Evolutionary conservation across 2,113 vertebrate genomes (phyloP), one percentile per base, ranked within the genome.

Genomic region (Sinocyclocheilus anophthalmus): DNA sequence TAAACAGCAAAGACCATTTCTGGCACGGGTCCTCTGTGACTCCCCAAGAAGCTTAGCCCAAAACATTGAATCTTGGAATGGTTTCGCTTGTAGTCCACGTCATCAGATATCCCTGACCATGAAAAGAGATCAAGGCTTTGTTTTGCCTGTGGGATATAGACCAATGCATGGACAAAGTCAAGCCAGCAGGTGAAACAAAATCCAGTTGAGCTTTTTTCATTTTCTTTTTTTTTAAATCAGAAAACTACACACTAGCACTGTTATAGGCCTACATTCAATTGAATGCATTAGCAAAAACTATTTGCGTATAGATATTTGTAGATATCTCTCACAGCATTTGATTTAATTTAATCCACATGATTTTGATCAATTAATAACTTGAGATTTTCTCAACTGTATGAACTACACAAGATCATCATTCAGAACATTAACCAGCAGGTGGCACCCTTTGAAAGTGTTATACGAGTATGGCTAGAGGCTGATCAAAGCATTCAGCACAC

Each of bases 391-490:
- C 10, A 81, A 30, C 16, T 13, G 12, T 14, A 39, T 61, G 20
- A 26, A 50, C 9, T 48, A n/a, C 12, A 33, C 8, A 12, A 1
- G 5, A 37, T 3, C 45, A 72, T 57, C 3, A 14, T 20, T 73
- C 50, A 80, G 12, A 20, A 78, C 73, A n/a, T 42, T 39, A 45
- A 42, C 90, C 90, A 91, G 84, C 81, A 91, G 88, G 87, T 88
- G 90, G 87, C 85, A 76, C 18, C 77, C 45, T 84, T 76, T 50
- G 55, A 63, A 72, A 61, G 85, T 33, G 53, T 45, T 72, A 37
- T 11, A 73, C 18, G 8, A 39, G n/a, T 63, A 24, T 83, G 72
- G 37, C 55, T 59, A n/a, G 45, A 67, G 39, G n/a, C 14, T 76
- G n/a, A 37, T 53, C 77, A 63, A 63, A 42, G 33, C 9, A 37